A percentile compares a stretch with the other conserved stretches of the same genome.
Evolutionary conservation across 2,113 vertebrate genomes (phyloP).

Genomic region (Cephalopholis sonnerati): DNA sequence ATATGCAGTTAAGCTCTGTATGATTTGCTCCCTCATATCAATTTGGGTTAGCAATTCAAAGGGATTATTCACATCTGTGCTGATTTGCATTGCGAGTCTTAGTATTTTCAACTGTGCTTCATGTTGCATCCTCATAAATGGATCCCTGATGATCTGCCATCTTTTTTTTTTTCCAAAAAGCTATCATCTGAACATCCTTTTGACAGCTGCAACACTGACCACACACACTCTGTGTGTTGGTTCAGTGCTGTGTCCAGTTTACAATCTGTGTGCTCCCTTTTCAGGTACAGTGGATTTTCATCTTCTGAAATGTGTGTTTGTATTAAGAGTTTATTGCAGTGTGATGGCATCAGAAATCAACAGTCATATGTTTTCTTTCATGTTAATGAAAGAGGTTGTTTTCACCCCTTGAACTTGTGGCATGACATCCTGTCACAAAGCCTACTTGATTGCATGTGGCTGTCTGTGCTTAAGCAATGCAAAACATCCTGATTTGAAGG

Average conservation of each 20-base stretch:
- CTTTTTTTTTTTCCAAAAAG: neutral
- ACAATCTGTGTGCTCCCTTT: neutral
- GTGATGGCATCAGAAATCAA: neutral
- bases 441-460: no score
- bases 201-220: neutral
- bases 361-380: neutral
- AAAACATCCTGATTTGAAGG: neutral
- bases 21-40: slow-evolving; percentile 23
- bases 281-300: neutral
- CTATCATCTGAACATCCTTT: neutral
- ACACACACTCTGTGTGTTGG: neutral
- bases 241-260: neutral
- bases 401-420: no score
- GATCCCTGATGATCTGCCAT: neutral
- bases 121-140: neutral
- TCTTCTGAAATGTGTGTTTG: neutral
- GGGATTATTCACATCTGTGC: slow-evolving; percentile 14
- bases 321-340: neutral
- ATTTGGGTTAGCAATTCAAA: slow-evolving; percentile 1
- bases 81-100: slow-evolving; percentile 1
- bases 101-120: neutral
- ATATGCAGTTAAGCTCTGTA: slow-evolving; percentile 16
- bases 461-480: neutral
- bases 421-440: neutral
- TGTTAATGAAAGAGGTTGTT: neutral